Evolutionary conservation across 1,140 invertebrate species (phyloP).

Genomic region (Bombus consobrinus): DNA sequence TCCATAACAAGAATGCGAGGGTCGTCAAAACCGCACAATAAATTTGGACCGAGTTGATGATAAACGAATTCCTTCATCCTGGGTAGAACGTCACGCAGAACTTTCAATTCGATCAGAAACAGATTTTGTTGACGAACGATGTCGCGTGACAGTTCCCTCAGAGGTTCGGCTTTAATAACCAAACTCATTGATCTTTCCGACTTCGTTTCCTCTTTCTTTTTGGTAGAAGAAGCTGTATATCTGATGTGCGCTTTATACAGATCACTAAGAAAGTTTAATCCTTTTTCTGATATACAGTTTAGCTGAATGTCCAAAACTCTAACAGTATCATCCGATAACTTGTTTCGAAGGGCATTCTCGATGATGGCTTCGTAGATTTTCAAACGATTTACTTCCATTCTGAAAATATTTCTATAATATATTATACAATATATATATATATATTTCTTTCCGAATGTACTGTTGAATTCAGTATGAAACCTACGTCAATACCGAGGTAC

Average conservation of each 20-base stretch:
- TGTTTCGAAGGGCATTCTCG: background rate
- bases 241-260: background rate
- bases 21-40: conserved; percentile 57
- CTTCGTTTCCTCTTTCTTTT: background rate
- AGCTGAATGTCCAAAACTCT: background rate
- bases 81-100: conserved; percentile 54
- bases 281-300: background rate
- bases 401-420: background rate
- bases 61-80: conserved; percentile 33
- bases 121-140: conserved; percentile 41
- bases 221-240: background rate
- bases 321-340: background rate
- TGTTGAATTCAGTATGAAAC: too few species aligned
- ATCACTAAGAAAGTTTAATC: conserved; percentile 36
- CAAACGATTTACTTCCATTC: background rate
- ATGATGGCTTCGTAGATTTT: background rate
- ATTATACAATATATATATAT: background rate
- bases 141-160: background rate
- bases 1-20: conserved; percentile 78
- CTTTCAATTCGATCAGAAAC: conserved; percentile 43
- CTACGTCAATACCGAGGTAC: too few species aligned
- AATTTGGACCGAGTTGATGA: conserved; percentile 44
- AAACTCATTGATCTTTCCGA: conserved; percentile 6
- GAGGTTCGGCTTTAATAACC: conserved; percentile 56
- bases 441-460: background rate